Percentiles rank a stretch among this genome's conserved stretches.
These are phyloP conservation scores for Chromobotia macracanthus DNA, from an alignment of 2,797 vertebrate genomes.

Conservation along the genomic window DNA sequence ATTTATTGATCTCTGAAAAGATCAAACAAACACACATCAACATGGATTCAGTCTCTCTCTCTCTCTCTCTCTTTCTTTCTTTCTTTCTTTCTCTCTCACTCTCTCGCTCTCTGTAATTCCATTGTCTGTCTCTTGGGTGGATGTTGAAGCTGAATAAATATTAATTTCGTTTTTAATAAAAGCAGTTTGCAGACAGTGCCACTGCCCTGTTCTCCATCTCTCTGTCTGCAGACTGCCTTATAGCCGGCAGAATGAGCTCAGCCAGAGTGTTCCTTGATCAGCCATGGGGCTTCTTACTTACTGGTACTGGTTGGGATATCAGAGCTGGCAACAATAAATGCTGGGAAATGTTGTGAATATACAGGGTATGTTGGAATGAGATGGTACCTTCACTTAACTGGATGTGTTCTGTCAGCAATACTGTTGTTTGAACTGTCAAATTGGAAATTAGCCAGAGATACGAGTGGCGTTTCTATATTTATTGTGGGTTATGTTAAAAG, in stretches of 20 bases:
- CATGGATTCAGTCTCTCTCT: not conserved
- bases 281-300: constrained; percentile 1
- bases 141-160: constrained; percentile 66
- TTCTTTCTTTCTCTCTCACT: constrained; percentile 23
- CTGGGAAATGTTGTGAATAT: not conserved
- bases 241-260: constrained; percentile 3
- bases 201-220: constrained; percentile 34
- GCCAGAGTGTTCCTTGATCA: constrained; percentile 28
- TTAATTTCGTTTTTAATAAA: constrained; percentile 66
- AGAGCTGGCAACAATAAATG: not conserved
- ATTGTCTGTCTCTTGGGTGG: constrained; percentile 61
- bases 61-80: constrained; percentile 3
- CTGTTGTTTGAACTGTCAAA: too few species aligned
- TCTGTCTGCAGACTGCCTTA: constrained; percentile 20
- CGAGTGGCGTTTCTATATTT: too few species aligned
- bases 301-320: not conserved
- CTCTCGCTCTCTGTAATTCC: constrained; percentile 52
- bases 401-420: not conserved
- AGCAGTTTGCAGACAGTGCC: constrained; percentile 57
- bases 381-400: not conserved
- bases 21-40: constrained; percentile 15
- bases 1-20: constrained; percentile 50
- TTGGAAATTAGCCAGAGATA: too few species aligned
- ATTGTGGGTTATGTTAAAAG: too few species aligned
- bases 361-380: not conserved